Percentiles rank a stretch among this genome's conserved stretches.
These are phyloP conservation scores for Gavia stellata DNA, from an alignment of 2,113 vertebrate species.

Conservation along the genomic window DNA sequence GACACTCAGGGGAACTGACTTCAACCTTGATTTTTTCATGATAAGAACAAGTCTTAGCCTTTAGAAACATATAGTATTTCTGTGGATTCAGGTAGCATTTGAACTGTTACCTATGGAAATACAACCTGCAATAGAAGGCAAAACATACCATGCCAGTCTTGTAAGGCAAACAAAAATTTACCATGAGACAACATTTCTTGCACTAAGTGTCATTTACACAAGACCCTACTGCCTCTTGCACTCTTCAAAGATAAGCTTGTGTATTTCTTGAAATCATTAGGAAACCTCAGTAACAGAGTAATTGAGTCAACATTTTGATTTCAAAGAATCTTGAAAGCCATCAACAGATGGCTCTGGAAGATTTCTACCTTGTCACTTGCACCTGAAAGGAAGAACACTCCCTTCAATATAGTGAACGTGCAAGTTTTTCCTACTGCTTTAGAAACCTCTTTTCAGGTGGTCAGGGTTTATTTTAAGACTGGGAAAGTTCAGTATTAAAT, in stretches of 20 bases:
- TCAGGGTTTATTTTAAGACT: not conserved
- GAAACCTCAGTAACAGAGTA: not conserved
- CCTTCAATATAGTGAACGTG: accelerated
- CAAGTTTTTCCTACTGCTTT: not conserved
- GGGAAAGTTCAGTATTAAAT: not conserved
- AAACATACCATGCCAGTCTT: not conserved
- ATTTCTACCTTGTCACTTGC: not conserved
- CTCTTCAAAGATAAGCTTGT: not conserved
- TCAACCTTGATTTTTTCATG: not conserved
- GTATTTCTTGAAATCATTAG: not conserved
- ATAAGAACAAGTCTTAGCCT: not conserved
- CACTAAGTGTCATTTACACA: not conserved
- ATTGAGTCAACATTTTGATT: not conserved
- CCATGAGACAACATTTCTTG: not conserved
- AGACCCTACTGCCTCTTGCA: not conserved
- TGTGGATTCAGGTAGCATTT: not conserved
- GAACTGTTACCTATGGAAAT: not conserved
- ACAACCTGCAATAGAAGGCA: not conserved
- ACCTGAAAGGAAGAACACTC: not conserved
- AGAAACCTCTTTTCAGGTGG: not conserved
- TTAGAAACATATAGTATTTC: not conserved
- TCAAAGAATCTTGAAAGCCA: not conserved
- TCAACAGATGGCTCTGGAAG: not conserved
- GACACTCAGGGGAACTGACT: not conserved
- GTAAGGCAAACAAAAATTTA: not conserved